Evolutionary conservation across 2,888 invertebrate genomes (phyloP).

Genomic region (Pyrocoelia pectoralis): DNA sequence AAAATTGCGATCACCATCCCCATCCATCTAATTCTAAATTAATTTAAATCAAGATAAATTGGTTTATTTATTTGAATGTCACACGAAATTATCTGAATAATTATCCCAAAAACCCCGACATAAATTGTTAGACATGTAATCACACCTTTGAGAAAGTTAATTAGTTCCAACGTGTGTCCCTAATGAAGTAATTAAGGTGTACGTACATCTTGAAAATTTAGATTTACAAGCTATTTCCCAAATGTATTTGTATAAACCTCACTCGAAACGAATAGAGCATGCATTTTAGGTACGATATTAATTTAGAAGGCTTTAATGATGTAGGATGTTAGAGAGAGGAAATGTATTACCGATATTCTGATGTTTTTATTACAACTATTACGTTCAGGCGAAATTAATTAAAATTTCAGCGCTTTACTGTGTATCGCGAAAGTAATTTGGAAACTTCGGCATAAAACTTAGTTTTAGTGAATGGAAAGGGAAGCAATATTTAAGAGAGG

Average conservation of each 20-base stretch:
- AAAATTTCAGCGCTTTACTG: not conserved
- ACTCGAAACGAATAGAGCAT: not conserved
- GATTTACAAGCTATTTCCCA: slow-evolving; percentile 12
- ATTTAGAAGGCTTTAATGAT: not conserved
- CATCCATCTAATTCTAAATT: too few relatives aligned
- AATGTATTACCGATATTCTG: not conserved
- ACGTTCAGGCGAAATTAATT: not conserved
- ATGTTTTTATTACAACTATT: not conserved
- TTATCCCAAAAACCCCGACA: not conserved
- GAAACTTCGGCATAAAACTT: too few relatives aligned
- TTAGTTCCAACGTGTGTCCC: not conserved
- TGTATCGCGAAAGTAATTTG: too few relatives aligned
- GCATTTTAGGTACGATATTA: not conserved
- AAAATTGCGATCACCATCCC: too few relatives aligned
- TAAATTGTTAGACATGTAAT: not conserved
- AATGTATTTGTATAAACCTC: slow-evolving; percentile 2
- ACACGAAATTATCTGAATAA: not conserved
- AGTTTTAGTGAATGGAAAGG: too few relatives aligned
- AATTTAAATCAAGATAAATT: too few relatives aligned
- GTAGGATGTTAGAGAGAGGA: not conserved
- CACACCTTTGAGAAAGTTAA: slow-evolving; percentile 13
- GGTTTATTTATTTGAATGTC: not conserved
- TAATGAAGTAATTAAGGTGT: slow-evolving; percentile 10
- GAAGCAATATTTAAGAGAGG: too few relatives aligned
- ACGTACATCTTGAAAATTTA: slow-evolving; percentile 12